Evolutionary conservation across 1,140 invertebrate species (phyloP), one percentile per base, ranked within the genome.

Genomic region (Monochamus saltuarius): DNA sequence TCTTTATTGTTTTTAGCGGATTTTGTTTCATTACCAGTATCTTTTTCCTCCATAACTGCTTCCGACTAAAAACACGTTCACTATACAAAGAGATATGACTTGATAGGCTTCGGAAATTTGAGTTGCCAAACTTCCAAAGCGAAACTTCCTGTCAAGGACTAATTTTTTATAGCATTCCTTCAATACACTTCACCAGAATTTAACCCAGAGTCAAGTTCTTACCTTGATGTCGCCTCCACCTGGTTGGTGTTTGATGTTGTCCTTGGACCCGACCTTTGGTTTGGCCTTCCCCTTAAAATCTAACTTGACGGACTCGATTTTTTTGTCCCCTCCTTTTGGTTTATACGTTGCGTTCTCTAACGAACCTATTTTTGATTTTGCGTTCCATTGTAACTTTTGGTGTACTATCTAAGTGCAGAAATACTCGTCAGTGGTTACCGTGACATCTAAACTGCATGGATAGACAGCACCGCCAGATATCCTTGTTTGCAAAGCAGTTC

Each of bases 191-290:
- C 22, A 6, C 22, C 22, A 29, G 6, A 29, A 29, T 2, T 6
- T 6, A 29, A 29, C 22, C 2, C 22, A 29, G 22, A 29, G 22
- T 29, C 2, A 29, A 29, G 22, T 29, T 29, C 62, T 82, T 86
- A 97, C 94, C 88, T 95, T 94, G 34, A 95, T 82, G 60, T 86
- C 84, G 43, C 95, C 95, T 59, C 95, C 95, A 56, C 94, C 93
- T 29, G 94, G 88, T 52, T 84, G 82, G 75, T 96, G 90, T 66
- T 89, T 89, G 10, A 94, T 86, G 78, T 98, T 98, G 38, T 93
- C 92, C 69, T 95, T 90, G 16, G 94, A 97, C 42, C 92, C 92
- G 57, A 96, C 87, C 83, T 93, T 94, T n/a, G 91, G 84, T 75
- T 92, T 92, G 8, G 92, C 92, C 76, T 92, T 93, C 43, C 93